Percentiles rank a stretch among this genome's conserved stretches.
Evolutionary conservation across 2,797 vertebrate genomes (phyloP).

Genomic region (Alectoris magna): DNA sequence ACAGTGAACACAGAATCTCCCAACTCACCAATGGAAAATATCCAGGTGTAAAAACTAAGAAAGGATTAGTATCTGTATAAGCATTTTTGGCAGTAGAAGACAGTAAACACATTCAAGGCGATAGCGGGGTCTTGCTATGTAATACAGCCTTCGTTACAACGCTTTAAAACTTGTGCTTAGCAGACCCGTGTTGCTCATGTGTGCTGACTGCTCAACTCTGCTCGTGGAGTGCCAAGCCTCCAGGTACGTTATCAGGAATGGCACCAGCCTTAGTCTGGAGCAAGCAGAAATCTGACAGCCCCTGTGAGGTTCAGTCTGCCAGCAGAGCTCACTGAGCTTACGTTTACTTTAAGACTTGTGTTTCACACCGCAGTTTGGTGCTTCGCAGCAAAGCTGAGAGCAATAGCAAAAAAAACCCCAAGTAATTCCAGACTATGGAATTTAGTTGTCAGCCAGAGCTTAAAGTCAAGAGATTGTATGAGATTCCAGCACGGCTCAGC

Average conservation of each 20-base stretch:
- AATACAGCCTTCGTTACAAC: neutral
- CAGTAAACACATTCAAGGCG: neutral
- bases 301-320: neutral
- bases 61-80: neutral
- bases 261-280: slow-evolving; percentile 30
- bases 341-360: neutral
- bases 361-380: neutral
- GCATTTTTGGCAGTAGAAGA: neutral
- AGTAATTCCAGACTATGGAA: neutral
- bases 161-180: neutral
- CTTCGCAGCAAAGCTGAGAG: slow-evolving; percentile 10
- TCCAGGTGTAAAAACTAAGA: neutral
- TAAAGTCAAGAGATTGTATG: neutral
- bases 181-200: neutral
- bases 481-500: neutral
- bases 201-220: neutral
- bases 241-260: slow-evolving; percentile 7
- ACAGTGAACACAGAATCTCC: neutral
- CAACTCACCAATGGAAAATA: neutral
- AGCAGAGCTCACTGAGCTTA: neutral
- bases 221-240: slow-evolving; percentile 3
- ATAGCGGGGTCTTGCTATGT: neutral
- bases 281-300: neutral
- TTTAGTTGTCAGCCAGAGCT: neutral
- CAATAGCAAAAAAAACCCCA: neutral